These are phyloP conservation scores for Andricus quercusramuli DNA, from an alignment of 2,888 invertebrate species.

Conservation along the genomic window DNA sequence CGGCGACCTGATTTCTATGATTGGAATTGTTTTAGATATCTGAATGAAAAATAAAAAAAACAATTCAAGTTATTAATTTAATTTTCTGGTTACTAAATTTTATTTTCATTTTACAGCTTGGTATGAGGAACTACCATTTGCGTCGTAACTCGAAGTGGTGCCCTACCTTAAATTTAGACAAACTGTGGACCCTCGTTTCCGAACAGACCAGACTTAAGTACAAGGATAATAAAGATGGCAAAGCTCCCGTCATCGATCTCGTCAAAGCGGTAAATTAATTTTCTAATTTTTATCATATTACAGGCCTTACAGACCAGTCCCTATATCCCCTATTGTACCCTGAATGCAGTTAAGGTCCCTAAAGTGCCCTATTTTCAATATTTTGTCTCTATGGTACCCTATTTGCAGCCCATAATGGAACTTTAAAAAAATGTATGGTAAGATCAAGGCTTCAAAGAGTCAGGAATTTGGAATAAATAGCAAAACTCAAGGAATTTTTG, in stretches of 20 bases:
- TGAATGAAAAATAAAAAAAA: background rate
- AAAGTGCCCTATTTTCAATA: too few species aligned
- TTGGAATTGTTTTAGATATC: background rate
- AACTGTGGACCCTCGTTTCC: slow-evolving; percentile 97
- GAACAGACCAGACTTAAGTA: slow-evolving; percentile 93
- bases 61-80: background rate
- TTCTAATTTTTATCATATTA: background rate
- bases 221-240: slow-evolving; percentile 86
- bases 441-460: too few species aligned
- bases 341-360: too few species aligned
- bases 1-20: slow-evolving; percentile 65
- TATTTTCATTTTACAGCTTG: slow-evolving; percentile 84
- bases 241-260: slow-evolving; percentile 98
- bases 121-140: slow-evolving; percentile 99
- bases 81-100: slow-evolving; percentile 12
- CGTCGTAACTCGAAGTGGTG: slow-evolving; percentile 95
- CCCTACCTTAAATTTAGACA: slow-evolving; percentile 97
- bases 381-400: too few species aligned
- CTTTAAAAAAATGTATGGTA: too few species aligned
- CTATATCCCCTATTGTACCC: too few species aligned
- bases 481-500: too few species aligned
- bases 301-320: too few species aligned
- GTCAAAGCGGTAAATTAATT: slow-evolving; percentile 92
- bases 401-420: too few species aligned
- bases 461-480: too few species aligned